Evolutionary conservation across 2,888 invertebrate genomes (phyloP).

Genomic region (Hoplodrina blanda): DNA sequence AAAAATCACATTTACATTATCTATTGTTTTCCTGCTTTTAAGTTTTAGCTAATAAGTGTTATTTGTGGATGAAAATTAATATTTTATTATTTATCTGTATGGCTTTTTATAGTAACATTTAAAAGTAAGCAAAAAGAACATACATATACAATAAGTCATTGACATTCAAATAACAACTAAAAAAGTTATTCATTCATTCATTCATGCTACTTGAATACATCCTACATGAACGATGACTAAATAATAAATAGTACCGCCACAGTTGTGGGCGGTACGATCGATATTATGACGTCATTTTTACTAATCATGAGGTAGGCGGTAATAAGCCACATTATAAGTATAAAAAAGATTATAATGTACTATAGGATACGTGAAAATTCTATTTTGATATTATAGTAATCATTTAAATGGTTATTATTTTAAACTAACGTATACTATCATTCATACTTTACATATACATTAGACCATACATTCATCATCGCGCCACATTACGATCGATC

Average conservation of each 20-base stretch:
- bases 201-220: conserved; percentile 1
- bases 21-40: too few species aligned
- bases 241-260: not conserved
- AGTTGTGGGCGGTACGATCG: conserved; percentile 29
- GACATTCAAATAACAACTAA: not conserved
- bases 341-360: not conserved
- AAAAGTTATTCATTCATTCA: not conserved
- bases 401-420: too few species aligned
- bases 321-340: not conserved
- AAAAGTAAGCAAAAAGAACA: not conserved
- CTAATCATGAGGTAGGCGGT: not conserved
- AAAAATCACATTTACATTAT: too few species aligned
- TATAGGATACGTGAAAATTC: too few species aligned
- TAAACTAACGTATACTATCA: too few species aligned
- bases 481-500: conserved; percentile 22
- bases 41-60: too few species aligned
- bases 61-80: too few species aligned
- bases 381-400: too few species aligned
- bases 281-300: conserved; percentile 43
- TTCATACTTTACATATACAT: too few species aligned
- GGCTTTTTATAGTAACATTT: too few species aligned
- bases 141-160: not conserved
- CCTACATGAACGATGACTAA: conserved; percentile 12
- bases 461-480: too few species aligned
- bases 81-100: too few species aligned